These are phyloP conservation scores for Temnothorax ravouxi DNA, from an alignment of 2,888 invertebrate species.

Conservation along the genomic window DNA sequence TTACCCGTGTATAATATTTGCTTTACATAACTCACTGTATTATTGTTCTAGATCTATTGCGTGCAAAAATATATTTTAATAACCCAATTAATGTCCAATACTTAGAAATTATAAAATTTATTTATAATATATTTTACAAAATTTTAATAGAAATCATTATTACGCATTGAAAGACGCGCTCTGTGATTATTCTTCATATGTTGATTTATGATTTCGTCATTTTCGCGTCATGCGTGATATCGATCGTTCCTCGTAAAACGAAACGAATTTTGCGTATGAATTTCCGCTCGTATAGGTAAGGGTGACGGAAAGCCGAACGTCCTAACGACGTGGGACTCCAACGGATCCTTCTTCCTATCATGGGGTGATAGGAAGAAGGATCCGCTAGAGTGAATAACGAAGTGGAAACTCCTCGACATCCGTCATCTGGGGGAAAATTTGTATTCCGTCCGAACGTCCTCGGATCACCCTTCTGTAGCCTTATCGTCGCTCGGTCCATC, in stretches of 20 bases:
- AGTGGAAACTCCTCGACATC: slow-evolving; percentile 81
- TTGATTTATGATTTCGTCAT: slow-evolving; percentile 56
- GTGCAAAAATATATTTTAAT: background rate
- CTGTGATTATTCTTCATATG: background rate
- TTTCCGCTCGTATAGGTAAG: slow-evolving; percentile 45
- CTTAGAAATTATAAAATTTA: slow-evolving; percentile 14
- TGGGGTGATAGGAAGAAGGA: slow-evolving; percentile 53
- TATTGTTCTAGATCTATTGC: background rate
- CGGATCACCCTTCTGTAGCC: slow-evolving; percentile 79
- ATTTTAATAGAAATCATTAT: slow-evolving; percentile 3
- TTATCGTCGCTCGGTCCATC: slow-evolving; percentile 83
- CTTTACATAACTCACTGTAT: background rate
- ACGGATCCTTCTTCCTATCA: slow-evolving; percentile 12
- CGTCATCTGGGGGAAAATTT: slow-evolving; percentile 81
- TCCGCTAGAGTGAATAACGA: slow-evolving; percentile 76
- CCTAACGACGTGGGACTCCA: slow-evolving; percentile 55
- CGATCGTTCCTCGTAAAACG: slow-evolving; percentile 34
- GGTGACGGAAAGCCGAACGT: slow-evolving; percentile 26
- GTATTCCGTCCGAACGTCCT: slow-evolving; percentile 77
- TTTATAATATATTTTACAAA: background rate
- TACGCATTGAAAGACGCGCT: background rate
- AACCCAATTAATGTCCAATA: background rate
- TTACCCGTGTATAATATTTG: background rate
- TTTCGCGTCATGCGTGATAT: slow-evolving; percentile 17
- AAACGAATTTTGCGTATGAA: slow-evolving; percentile 65